Base-by-base conservation (phyloP, 2,113 vertebrate species). In the Gila orcuttii region DNA sequence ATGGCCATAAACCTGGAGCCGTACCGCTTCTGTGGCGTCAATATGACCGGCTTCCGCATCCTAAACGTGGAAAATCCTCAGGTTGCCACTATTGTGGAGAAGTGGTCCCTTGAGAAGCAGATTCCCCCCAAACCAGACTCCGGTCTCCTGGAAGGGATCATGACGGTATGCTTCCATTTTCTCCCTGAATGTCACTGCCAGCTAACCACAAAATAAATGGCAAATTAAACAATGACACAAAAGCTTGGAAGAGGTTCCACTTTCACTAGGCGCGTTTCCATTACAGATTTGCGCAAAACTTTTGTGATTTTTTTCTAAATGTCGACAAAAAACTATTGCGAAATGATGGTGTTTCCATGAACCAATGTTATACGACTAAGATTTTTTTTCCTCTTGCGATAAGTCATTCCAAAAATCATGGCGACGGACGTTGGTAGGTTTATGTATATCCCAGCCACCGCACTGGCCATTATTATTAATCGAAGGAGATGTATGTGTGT, bases 11-110 rank as follows among this genome's bases (percentile, higher is more conserved):
- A 99, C 94, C 94, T 99, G 91, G 98, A 99, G 90, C 97, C 97
- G 10, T 99, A 99, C 23, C 97, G 97, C 89, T 99, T 98, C 94
- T 99, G 97, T 0, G 98, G 98, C 3, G 98, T 99, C 86, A 99
- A 99, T 91, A 96, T 99, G 95, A 99, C 98, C 0, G 98, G 98
- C 55, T 99, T 99, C 93, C 96, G 98, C 33, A 98, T 99, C 94
- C 95, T 99, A 86, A 99, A 99, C 0, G 97, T 97, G 89, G 98
- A 99, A 76, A 99, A 98, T 93, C 97, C 98, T 0, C 97, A 97
- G 6, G 98, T 99, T 3, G 94, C 96, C 1, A 95, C 97, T 90
- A 97, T 99, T 52, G 94, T 97, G 10, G 98, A 99, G 91, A 99
- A 99, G 90, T 99, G 98, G 98, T 97, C 98, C 78, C 97, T 96